A percentile compares a stretch with the other conserved stretches of the same genome.
Conservation (phyloP, 2,797 vertebrate genomes). For the Ctenosaura bakeri region DNA sequence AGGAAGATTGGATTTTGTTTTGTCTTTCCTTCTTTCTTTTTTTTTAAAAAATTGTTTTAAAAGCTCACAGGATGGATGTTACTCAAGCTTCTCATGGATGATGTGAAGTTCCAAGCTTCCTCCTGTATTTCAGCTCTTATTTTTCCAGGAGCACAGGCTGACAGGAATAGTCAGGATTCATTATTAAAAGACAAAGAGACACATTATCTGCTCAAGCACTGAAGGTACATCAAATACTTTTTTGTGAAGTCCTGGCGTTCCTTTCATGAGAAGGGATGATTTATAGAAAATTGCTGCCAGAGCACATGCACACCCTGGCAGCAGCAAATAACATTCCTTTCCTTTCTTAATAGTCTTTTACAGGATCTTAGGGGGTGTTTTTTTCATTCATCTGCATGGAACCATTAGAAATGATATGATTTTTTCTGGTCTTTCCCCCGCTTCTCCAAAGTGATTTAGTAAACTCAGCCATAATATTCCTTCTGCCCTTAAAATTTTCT, state of each 20-base stretch:
- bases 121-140: constrained; percentile 61
- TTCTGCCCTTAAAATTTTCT: constrained; percentile 17
- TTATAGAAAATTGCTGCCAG: constrained; percentile 78
- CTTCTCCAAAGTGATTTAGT: constrained; percentile 41
- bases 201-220: constrained; percentile 73
- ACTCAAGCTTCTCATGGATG: constrained; percentile 31
- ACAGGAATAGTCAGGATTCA: constrained; percentile 70
- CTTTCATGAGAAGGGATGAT: constrained; percentile 77
- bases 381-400: constrained; percentile 69
- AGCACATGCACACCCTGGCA: constrained; percentile 75
- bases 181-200: constrained; percentile 80
- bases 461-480: constrained; percentile 36
- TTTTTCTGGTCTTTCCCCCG: constrained; percentile 42
- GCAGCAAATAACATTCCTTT: constrained; percentile 65
- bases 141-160: constrained; percentile 59
- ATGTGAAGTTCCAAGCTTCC: constrained; percentile 54
- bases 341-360: constrained; percentile 75
- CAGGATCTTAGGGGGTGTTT: constrained; percentile 71
- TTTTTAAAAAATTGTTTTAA: neutral
- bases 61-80: constrained; percentile 6
- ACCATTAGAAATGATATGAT: constrained; percentile 54
- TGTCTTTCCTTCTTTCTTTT: neutral
- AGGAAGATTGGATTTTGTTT: constrained; percentile 51
- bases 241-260: constrained; percentile 73
- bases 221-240: constrained; percentile 77